Evolutionary conservation across 2,113 vertebrate genomes (phyloP).

Genomic region (Coptodon bakossiorum): DNA sequence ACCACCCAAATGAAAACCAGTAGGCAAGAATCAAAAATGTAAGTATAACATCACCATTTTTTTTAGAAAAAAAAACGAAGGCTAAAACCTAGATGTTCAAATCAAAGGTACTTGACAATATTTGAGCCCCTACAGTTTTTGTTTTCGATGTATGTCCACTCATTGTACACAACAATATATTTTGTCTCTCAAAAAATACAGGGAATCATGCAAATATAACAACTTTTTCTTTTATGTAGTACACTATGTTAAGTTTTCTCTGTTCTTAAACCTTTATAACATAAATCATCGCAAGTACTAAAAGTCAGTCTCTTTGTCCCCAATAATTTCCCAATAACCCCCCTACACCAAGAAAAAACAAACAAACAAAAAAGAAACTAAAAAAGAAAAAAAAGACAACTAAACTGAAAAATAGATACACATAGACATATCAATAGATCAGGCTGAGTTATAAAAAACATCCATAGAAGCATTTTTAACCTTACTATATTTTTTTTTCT

Average conservation of each 20-base stretch:
- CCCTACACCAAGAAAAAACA: background rate
- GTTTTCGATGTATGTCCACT: conserved; percentile 67
- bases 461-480: conserved; percentile 49
- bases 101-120: conserved; percentile 49
- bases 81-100: conserved; percentile 48
- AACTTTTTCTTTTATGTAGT: conserved; percentile 64
- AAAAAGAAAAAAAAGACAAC: conserved; percentile 40
- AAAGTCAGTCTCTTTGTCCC: conserved; percentile 23
- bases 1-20: conserved; percentile 10
- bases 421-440: conserved; percentile 65
- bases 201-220: conserved; percentile 80
- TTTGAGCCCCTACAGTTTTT: conserved; percentile 61
- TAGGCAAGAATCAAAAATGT: conserved; percentile 24
- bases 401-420: conserved; percentile 47
- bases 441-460: conserved; percentile 71
- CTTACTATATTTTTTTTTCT: conserved; percentile 26
- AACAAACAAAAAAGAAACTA: conserved; percentile 31
- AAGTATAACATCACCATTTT: conserved; percentile 48
- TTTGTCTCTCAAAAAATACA: conserved; percentile 74
- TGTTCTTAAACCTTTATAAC: conserved; percentile 63
- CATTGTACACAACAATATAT: conserved; percentile 74
- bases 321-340: background rate
- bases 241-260: conserved; percentile 63
- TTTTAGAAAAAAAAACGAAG: background rate
- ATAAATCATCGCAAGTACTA: conserved; percentile 50